Percentiles rank a stretch among this genome's conserved stretches.
Conservation (phyloP, 2,113 vertebrate genomes). For the Natator depressus region DNA sequence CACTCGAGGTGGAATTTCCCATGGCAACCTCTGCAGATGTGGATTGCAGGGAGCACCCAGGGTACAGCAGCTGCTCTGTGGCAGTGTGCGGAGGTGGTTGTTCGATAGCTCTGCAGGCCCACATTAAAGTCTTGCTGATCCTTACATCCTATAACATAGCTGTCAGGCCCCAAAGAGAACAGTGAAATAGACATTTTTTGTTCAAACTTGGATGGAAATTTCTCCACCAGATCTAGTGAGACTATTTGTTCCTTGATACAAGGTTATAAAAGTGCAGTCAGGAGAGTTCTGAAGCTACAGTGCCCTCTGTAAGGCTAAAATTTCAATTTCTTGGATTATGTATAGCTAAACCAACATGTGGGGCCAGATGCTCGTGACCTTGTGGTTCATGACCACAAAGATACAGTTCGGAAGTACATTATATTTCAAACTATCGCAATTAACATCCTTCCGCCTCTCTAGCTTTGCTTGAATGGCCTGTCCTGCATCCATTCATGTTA, state of each 20-base stretch:
- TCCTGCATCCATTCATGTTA: background rate
- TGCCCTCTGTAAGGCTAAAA: conserved; percentile 29
- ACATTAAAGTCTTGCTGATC: too few relatives aligned
- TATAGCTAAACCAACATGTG: conserved; percentile 30
- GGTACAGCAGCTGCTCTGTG: too few relatives aligned
- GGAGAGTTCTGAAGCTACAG: conserved; percentile 31
- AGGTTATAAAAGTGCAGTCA: conserved; percentile 65
- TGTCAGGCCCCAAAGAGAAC: too few relatives aligned
- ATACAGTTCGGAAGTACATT: background rate
- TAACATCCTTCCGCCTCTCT: background rate
- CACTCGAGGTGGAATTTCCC: too few relatives aligned
- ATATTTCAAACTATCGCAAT: conserved; percentile 18
- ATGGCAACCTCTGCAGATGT: too few relatives aligned
- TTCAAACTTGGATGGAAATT: conserved; percentile 35
- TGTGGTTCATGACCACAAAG: conserved; percentile 40
- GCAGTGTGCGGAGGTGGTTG: too few relatives aligned
- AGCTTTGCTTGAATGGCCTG: background rate
- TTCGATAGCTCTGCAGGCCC: too few relatives aligned
- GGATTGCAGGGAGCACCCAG: too few relatives aligned
- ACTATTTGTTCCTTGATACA: conserved; percentile 49
- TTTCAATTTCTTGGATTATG: conserved; percentile 66
- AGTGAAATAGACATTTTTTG: background rate
- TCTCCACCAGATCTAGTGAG: conserved; percentile 11
- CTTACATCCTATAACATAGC: too few relatives aligned
- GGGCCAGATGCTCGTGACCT: conserved; percentile 58